Conservation (phyloP, 2,888 invertebrate species). For the Dolichomitus sp. region DNA sequence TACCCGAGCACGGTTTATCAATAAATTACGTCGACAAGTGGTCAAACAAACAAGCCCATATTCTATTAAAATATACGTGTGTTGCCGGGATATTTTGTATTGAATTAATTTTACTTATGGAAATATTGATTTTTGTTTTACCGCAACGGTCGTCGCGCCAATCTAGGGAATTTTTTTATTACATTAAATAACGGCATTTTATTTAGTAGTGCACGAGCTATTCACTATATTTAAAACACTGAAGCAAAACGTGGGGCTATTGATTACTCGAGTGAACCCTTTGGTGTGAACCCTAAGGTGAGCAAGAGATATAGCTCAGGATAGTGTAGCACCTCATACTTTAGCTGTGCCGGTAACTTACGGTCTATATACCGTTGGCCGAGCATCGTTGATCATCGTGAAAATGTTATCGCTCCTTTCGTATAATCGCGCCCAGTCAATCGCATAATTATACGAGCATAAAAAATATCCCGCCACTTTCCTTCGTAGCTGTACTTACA, state of each 20-base stretch:
- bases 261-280: constrained; percentile 62
- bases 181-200: constrained; percentile 15
- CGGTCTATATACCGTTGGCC: constrained; percentile 56
- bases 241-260: constrained; percentile 55
- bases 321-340: constrained; percentile 9
- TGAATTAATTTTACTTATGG: not conserved
- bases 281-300: constrained; percentile 39
- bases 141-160: not conserved
- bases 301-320: constrained; percentile 23
- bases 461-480: constrained; percentile 1
- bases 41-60: not conserved
- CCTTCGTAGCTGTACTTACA: not conserved
- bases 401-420: constrained; percentile 20
- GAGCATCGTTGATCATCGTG: constrained; percentile 26
- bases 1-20: not conserved
- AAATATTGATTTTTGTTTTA: not conserved
- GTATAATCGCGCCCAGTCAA: constrained; percentile 24
- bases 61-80: not conserved
- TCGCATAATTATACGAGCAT: constrained; percentile 16
- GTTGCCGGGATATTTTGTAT: not conserved
- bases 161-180: not conserved
- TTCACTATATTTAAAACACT: constrained; percentile 46
- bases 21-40: not conserved
- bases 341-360: constrained; percentile 11
- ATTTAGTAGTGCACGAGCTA: constrained; percentile 16